Base-by-base conservation (phyloP, 1,140 invertebrate genomes). In the Platyscapa corneri region DNA sequence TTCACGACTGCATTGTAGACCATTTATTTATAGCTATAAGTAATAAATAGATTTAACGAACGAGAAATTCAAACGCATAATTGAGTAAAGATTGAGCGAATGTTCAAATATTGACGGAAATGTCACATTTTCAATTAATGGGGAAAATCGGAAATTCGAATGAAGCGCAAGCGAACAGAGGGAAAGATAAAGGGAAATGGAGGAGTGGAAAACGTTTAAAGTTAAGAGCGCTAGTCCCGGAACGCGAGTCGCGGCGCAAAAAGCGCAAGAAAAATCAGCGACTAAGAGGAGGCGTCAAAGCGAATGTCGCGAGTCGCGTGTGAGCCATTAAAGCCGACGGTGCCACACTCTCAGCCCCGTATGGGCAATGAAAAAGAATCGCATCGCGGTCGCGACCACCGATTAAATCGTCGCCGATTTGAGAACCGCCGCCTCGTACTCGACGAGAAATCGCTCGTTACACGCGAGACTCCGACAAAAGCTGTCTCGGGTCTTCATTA, bases 221-320 rank as follows among this genome's bases (percentile, higher is more conserved):
- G 20, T 1, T 2, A 60, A 27, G 3, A 3, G 49, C 49, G 49
- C 16, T 20, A 53, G 16, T 20, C 12, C 3, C 8, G n/a, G 53
- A 56, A 10, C 53, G 53, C 53, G 53, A 56, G 7, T 18, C 6
- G 18, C 10, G 6, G 8, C 6, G 49, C 49, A 53, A 53, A 53
- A 53, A 53, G 16, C 49, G 49, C 49, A 53, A 86, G 34, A 74
- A 53, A 84, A 49, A 80, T 67, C 8, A 32, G 23, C 1, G 34
- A 2, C 53, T n/a, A 8, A 30, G 30, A 32, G 30, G 30, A 65
- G 39, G 75, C 84, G 60, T 82, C 60, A 75, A 82, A 65, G 46
- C 82, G 77, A 67, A 87, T 84, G 85, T 86, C 85, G 84, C 87
- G 85, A 86, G 77, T 89, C 74, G 85, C 76, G 65, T 84, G 86